Evolutionary conservation across 2,797 vertebrate genomes (phyloP).

Genomic region (Eleutherodactylus coqui): DNA sequence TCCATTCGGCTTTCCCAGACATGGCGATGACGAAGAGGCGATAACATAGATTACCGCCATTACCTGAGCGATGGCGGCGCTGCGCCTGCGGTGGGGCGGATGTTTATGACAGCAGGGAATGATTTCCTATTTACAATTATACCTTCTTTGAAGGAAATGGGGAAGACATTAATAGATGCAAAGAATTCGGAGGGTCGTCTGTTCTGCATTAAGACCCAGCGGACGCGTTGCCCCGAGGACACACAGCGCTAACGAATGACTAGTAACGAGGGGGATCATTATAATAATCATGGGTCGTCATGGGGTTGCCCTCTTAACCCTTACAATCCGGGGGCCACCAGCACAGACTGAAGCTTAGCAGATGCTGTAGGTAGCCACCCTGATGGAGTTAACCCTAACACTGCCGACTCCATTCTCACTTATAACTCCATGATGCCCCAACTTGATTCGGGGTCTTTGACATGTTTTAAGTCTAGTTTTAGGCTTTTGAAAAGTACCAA

Average conservation of each 20-base stretch:
- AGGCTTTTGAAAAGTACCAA: too few relatives aligned
- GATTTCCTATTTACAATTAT: slow-evolving; percentile 64
- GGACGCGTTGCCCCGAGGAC: slow-evolving; percentile 22
- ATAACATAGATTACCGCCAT: background rate
- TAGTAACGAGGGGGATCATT: slow-evolving; percentile 29
- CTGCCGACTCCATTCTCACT: background rate
- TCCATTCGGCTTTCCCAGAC: background rate
- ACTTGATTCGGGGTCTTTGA: too few relatives aligned
- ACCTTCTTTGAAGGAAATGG: slow-evolving; percentile 48
- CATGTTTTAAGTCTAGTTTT: too few relatives aligned
- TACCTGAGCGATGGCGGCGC: background rate
- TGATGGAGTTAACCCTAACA: background rate
- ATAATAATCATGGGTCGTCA: slow-evolving; percentile 33
- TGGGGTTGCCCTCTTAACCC: slow-evolving; percentile 47
- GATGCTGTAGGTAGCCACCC: background rate
- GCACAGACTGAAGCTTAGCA: slow-evolving; percentile 6
- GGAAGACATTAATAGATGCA: slow-evolving; percentile 64
- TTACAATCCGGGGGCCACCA: background rate
- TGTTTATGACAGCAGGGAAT: slow-evolving; percentile 50
- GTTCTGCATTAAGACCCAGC: slow-evolving; percentile 26
- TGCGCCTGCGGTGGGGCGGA: background rate
- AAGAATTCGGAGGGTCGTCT: slow-evolving; percentile 3
- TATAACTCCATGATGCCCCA: too few relatives aligned
- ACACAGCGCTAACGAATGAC: slow-evolving; percentile 43
- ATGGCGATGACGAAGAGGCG: too few relatives aligned